phyloP scores from a whole-genome alignment of 2,888 invertebrate genomes.

The Furcula furcula region DNA sequence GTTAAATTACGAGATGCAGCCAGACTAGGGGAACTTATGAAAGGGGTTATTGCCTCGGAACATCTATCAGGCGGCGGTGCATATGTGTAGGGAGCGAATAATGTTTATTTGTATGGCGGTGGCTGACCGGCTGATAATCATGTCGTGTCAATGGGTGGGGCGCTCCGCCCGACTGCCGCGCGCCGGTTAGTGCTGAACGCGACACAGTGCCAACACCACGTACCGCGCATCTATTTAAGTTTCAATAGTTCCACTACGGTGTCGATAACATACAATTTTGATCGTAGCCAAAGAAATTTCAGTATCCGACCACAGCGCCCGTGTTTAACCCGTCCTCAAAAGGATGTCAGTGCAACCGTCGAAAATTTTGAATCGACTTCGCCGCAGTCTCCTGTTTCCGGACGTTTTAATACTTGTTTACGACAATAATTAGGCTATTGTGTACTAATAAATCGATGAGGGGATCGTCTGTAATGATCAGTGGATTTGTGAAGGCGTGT shows the following conservation, averaged over 20 bases:
- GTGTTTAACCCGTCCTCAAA: slow-evolving; percentile 27
- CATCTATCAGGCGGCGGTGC: slow-evolving; percentile 61
- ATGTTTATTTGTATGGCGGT: slow-evolving; percentile 75
- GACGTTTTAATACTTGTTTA: slow-evolving; percentile 75
- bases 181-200: slow-evolving; percentile 58
- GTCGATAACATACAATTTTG: slow-evolving; percentile 17
- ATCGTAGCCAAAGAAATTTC: slow-evolving; percentile 11
- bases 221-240: slow-evolving; percentile 29
- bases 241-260: slow-evolving; percentile 32
- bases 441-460: slow-evolving; percentile 19
- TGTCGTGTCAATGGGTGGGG: slow-evolving; percentile 70
- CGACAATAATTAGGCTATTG: slow-evolving; percentile 63
- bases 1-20: slow-evolving; percentile 72
- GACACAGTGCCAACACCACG: slow-evolving; percentile 52
- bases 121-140: slow-evolving; percentile 70
- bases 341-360: slow-evolving; percentile 73
- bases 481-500: slow-evolving; percentile 30
- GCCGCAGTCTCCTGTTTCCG: slow-evolving; percentile 61
- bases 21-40: slow-evolving; percentile 68
- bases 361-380: slow-evolving; percentile 66
- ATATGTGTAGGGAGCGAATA: slow-evolving; percentile 76
- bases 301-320: slow-evolving; percentile 6
- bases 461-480: slow-evolving; percentile 8
- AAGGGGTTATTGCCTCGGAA: slow-evolving; percentile 77
- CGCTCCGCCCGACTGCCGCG: slow-evolving; percentile 46